A percentile compares a stretch with the other conserved stretches of the same genome.
phyloP scores from a whole-genome alignment of 2,113 vertebrate species.

The Rhombomys opimus region DNA sequence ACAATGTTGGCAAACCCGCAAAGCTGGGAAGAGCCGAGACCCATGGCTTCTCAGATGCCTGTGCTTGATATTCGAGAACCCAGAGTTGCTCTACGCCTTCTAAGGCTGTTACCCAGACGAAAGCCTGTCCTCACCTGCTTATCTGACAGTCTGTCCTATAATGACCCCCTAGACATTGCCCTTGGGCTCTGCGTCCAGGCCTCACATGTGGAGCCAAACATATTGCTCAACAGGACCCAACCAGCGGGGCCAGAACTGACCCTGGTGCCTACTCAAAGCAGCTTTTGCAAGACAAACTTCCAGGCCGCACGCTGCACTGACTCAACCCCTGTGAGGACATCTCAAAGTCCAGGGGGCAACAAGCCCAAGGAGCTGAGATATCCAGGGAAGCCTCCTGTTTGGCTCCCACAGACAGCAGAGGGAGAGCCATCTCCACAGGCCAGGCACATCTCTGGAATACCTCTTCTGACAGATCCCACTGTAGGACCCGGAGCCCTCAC shows the following conservation, averaged over 20 bases:
- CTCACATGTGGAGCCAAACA: neutral
- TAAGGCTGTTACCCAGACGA: no score
- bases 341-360: neutral
- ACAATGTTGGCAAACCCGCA: neutral
- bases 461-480: neutral
- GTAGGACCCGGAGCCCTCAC: no score
- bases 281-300: neutral
- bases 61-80: neutral
- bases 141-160: neutral
- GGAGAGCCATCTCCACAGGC: neutral
- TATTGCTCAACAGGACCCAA: neutral
- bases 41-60: neutral
- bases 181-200: neutral
- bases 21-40: neutral
- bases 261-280: neutral
- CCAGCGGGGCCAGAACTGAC: rapidly evolving
- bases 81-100: neutral
- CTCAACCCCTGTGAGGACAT: no score
- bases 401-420: neutral
- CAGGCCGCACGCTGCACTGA: rapidly evolving
- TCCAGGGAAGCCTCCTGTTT: neutral
- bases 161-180: neutral
- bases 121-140: neutral
- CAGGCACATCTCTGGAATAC: rapidly evolving
- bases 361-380: neutral